Base-by-base conservation (phyloP, 1,140 invertebrate species). In the Saccostrea glomerata region DNA sequence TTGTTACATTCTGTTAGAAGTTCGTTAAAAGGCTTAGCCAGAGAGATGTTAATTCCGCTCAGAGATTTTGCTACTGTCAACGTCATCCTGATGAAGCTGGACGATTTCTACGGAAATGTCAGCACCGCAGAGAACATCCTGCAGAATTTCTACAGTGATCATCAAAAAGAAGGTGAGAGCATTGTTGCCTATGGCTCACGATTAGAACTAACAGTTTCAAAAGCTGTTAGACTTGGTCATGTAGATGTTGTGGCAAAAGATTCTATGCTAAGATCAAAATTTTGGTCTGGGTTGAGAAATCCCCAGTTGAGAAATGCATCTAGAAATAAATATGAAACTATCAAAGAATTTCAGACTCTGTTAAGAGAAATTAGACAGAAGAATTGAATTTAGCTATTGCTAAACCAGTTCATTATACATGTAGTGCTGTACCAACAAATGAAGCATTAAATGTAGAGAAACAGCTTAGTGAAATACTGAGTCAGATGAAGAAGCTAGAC, bases 201-300 rank as follows among this genome's bases (percentile, higher is more conserved):
- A 36, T 36, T 36, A 36, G 30, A 2, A 36, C 30, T 1, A 36
- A 36, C 30, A 1, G 1, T 36, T 36, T 36, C 30, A 36, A 36
- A 36, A 36, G 30, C 30, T 36, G 30, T 36, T 36, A 36, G 30
- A 36, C 2, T 36, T 36, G 87, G 87, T 36, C 84, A 88, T 58
- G 12, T 88, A 20, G 55, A 82, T 58, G 11, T 40, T 17, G 23
- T 6, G 11, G 82, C 87, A 63, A 85, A 88, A 85, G 84, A 88
- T 85, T 20, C 63, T 13, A 85, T 85, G 87, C 25, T 88, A 20
- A 85, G 83, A 25, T 77, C 60, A n/a, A 88, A 88, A 20, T 88
- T 88, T 56, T 88, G 87, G 83, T 60, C 87, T 73, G 83, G 83
- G 0, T 60, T 88, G 17, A 85, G 15, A 63, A 63, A 36, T 56